Conservation (phyloP, 2,797 vertebrate genomes). For the Adelosebastes latens region DNA sequence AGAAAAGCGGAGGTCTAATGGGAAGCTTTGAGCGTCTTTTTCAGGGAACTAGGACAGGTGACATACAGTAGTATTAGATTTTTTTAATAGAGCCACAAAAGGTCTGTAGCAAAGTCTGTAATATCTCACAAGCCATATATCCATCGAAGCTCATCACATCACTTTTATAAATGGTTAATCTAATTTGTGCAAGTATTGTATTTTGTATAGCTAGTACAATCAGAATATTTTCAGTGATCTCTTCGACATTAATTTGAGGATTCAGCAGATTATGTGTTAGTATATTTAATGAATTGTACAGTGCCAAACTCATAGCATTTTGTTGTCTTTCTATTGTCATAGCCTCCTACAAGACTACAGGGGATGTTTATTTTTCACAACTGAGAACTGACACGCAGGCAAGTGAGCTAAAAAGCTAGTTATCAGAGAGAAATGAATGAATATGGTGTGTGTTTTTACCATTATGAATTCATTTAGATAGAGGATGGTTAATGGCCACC, state of each 20-base stretch:
- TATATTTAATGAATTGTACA: constrained; percentile 84
- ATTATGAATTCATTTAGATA: constrained; percentile 76
- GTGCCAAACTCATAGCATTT: constrained; percentile 82
- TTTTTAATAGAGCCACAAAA: constrained; percentile 83
- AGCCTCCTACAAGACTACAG: constrained; percentile 63
- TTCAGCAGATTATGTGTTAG: constrained; percentile 78
- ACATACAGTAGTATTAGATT: constrained; percentile 79
- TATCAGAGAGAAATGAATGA: constrained; percentile 73
- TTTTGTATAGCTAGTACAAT: constrained; percentile 85
- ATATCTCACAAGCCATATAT: constrained; percentile 87
- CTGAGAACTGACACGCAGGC: constrained; percentile 44
- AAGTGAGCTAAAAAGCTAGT: constrained; percentile 31
- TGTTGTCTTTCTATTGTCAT: constrained; percentile 78
- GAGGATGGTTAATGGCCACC: constrained; percentile 56
- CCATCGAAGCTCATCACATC: constrained; percentile 76
- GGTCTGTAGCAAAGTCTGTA: constrained; percentile 89
- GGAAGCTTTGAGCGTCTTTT: constrained; percentile 79
- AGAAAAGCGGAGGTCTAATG: constrained; percentile 61
- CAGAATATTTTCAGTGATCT: constrained; percentile 82
- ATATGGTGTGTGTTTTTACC: constrained; percentile 73
- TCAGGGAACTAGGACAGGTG: constrained; percentile 85
- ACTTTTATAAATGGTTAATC: constrained; percentile 82
- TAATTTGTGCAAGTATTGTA: constrained; percentile 85
- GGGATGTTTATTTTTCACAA: constrained; percentile 66
- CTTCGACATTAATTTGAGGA: constrained; percentile 79